phyloP scores from a whole-genome alignment of 1,140 invertebrate genomes.

The Aphaenogaster ashmeadi region DNA sequence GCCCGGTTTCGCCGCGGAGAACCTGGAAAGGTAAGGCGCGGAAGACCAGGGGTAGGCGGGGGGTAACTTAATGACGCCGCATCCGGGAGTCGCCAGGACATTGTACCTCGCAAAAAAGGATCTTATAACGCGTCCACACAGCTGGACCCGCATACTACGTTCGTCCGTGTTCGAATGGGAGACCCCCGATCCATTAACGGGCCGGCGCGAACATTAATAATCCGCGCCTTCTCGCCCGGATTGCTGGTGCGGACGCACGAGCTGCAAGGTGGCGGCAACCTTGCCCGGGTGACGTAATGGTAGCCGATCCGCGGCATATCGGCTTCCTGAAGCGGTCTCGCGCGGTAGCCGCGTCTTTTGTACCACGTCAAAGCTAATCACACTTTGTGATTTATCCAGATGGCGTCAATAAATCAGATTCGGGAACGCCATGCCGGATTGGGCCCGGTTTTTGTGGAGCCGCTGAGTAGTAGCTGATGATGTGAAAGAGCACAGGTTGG shows the following conservation, averaged over 20 bases:
- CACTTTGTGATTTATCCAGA: slow-evolving; percentile 59
- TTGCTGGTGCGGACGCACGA: slow-evolving; percentile 71
- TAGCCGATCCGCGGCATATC: slow-evolving; percentile 60
- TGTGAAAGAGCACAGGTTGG: not conserved
- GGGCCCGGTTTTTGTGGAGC: slow-evolving; percentile 32
- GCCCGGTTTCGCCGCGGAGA: slow-evolving; percentile 42
- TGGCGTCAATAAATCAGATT: slow-evolving; percentile 60
- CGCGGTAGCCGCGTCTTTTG: slow-evolving; percentile 40
- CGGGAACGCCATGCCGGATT: slow-evolving; percentile 45
- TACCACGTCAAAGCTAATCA: slow-evolving; percentile 58
- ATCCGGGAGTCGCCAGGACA: slow-evolving; percentile 83
- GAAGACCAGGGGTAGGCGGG: slow-evolving; percentile 22
- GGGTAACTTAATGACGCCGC: slow-evolving; percentile 81
- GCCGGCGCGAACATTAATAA: slow-evolving; percentile 79
- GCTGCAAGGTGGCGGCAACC: slow-evolving; percentile 76
- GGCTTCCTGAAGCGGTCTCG: slow-evolving; percentile 70
- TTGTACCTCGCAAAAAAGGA: slow-evolving; percentile 79
- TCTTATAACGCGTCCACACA: slow-evolving; percentile 81
- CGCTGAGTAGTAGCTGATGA: slow-evolving; percentile 19
- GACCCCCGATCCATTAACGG: slow-evolving; percentile 78
- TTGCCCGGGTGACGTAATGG: slow-evolving; percentile 74
- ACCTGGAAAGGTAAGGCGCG: slow-evolving; percentile 28
- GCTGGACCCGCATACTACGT: slow-evolving; percentile 80
- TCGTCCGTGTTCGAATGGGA: slow-evolving; percentile 74
- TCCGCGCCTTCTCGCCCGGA: slow-evolving; percentile 73